Percentiles rank a stretch among this genome's conserved stretches.
Evolutionary conservation across 2,888 invertebrate genomes (phyloP).

Genomic region (Cecidostiba fungosa): DNA sequence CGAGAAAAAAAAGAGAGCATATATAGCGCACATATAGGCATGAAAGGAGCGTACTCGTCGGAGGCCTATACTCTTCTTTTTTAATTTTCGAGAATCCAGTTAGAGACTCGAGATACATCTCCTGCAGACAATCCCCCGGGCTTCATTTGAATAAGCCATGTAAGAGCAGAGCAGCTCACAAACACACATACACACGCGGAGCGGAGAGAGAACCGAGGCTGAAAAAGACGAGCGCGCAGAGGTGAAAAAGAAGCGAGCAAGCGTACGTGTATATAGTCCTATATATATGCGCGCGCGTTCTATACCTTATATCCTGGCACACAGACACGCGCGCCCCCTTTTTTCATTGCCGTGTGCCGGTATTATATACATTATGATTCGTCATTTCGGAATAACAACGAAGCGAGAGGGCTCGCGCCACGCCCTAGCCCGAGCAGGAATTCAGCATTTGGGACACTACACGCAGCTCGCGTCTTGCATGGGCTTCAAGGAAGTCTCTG

Average conservation of each 20-base stretch:
- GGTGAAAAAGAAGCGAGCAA: constrained; percentile 60
- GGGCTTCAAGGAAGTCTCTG: constrained; percentile 40
- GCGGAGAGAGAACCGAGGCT: constrained; percentile 7
- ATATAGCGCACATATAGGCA: constrained; percentile 5
- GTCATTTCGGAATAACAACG: constrained; percentile 80
- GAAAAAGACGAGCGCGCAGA: constrained; percentile 53
- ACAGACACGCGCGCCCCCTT: constrained; percentile 62
- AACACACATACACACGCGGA: too few relatives aligned
- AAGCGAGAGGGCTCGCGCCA: constrained; percentile 71
- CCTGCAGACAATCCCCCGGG: constrained; percentile 69
- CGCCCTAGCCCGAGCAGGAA: constrained; percentile 73
- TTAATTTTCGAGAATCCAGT: constrained; percentile 77
- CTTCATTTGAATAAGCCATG: constrained; percentile 78
- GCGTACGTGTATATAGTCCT: too few relatives aligned
- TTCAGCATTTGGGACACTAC: constrained; percentile 78
- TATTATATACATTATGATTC: constrained; percentile 78
- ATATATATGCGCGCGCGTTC: too few relatives aligned
- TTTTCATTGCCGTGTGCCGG: constrained; percentile 53
- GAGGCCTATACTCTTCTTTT: constrained; percentile 69
- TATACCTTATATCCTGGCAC: too few relatives aligned
- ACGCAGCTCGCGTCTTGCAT: constrained; percentile 32
- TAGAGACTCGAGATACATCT: constrained; percentile 73
- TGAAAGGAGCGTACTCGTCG: constrained; percentile 32
- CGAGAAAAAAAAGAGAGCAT: neutral
- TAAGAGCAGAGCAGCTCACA: constrained; percentile 73